A percentile compares a stretch with the other conserved stretches of the same genome.
These are phyloP conservation scores for Verasper variegatus DNA, from an alignment of 2,113 vertebrate genomes.

Conservation along the genomic window DNA sequence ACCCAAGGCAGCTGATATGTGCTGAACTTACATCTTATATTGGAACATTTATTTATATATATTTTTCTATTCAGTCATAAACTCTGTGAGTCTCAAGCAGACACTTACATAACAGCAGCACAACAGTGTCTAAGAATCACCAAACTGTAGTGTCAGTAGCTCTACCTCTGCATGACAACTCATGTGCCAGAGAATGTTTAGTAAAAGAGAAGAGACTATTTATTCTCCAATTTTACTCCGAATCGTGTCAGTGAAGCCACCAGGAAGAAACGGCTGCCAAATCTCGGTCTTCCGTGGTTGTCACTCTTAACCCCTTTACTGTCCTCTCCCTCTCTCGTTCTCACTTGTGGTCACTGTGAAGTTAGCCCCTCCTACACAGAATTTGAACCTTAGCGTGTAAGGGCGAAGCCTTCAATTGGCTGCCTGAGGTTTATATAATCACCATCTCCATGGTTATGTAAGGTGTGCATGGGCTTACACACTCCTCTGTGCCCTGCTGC, in stretches of 20 bases:
- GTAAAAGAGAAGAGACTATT: not conserved
- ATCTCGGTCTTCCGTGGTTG: not conserved
- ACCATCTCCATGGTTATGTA: constrained; percentile 76
- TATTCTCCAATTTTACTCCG: constrained; percentile 5
- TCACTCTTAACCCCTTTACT: constrained; percentile 16
- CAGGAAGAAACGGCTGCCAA: not conserved
- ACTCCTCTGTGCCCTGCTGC: constrained; percentile 42
- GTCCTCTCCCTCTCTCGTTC: not conserved
- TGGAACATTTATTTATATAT: not conserved
- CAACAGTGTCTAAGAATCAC: constrained; percentile 35
- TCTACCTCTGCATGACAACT: constrained; percentile 23
- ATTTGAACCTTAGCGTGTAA: constrained; percentile 41
- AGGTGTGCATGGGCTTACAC: constrained; percentile 68
- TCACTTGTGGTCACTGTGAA: not conserved
- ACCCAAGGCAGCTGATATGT: not conserved
- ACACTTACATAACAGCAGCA: constrained; percentile 57
- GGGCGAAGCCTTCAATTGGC: constrained; percentile 66
- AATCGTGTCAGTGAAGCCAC: constrained; percentile 19
- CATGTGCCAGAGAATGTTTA: constrained; percentile 13
- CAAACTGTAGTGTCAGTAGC: constrained; percentile 32
- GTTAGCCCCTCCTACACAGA: constrained; percentile 38
- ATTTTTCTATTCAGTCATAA: not conserved
- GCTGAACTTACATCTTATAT: not conserved
- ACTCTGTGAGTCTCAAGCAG: constrained; percentile 14
- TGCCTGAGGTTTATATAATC: constrained; percentile 75